These are phyloP conservation scores for Tinea pellionella DNA, from an alignment of 2,888 invertebrate genomes.

Conservation along the genomic window DNA sequence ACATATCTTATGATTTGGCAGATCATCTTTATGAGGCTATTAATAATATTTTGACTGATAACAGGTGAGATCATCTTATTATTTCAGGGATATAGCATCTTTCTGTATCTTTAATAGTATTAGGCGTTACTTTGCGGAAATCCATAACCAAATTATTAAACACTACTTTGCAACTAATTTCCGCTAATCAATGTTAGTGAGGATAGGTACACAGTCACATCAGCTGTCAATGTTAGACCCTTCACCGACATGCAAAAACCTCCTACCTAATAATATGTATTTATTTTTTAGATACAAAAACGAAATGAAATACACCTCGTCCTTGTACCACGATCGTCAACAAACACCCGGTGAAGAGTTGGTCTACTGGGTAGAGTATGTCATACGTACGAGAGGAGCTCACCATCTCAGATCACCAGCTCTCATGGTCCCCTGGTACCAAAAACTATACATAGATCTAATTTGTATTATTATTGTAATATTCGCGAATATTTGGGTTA, in stretches of 20 bases:
- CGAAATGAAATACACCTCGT: not conserved
- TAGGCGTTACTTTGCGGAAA: no score
- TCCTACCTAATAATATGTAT: no score
- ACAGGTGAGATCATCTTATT: conserved; percentile 21
- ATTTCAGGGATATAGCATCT: no score
- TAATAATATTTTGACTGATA: conserved; percentile 21
- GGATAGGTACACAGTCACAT: no score
- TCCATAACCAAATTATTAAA: no score
- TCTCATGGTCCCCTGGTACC: conserved; percentile 31
- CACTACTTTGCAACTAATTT: no score
- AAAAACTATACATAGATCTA: conserved; percentile 43
- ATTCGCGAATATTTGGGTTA: not conserved
- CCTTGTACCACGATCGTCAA: conserved; percentile 36
- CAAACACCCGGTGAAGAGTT: conserved; percentile 69
- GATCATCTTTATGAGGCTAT: conserved; percentile 21
- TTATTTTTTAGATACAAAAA: conserved; percentile 1
- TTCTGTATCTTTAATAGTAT: no score
- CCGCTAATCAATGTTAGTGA: no score
- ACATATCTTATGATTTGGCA: conserved; percentile 22
- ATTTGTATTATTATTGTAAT: conserved; percentile 12
- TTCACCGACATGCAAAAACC: no score
- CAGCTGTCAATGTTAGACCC: no score
- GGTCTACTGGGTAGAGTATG: conserved; percentile 76
- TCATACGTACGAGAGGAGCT: conserved; percentile 69
- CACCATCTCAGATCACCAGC: conserved; percentile 51